Conservation (phyloP, 1,140 invertebrate species). For the Lucilia cuprina region DNA sequence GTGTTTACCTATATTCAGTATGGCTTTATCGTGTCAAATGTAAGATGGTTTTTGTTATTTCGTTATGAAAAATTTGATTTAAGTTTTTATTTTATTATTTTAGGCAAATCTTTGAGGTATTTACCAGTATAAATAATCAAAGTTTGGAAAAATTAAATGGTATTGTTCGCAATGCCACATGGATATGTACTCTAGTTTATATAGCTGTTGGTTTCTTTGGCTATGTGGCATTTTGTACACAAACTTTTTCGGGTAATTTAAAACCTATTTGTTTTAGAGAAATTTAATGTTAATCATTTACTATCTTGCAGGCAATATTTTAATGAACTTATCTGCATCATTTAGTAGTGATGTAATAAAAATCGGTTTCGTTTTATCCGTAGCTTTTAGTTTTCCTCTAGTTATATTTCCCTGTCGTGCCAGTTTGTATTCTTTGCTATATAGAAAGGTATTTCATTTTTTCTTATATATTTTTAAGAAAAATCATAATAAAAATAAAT, state of each 20-base stretch:
- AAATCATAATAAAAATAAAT: neutral
- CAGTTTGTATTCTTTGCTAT: constrained; percentile 91
- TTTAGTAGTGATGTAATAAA: constrained; percentile 86
- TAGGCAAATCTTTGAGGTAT: constrained; percentile 94
- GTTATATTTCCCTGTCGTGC: constrained; percentile 96
- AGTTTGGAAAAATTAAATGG: constrained; percentile 88
- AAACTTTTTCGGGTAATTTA: constrained; percentile 79
- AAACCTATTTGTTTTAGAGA: neutral
- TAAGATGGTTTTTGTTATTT: constrained; percentile 64
- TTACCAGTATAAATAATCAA: constrained; percentile 86
- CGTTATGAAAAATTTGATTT: neutral
- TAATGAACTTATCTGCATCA: constrained; percentile 83
- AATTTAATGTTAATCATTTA: constrained; percentile 43
- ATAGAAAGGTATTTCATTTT: constrained; percentile 72
- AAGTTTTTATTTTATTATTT: neutral
- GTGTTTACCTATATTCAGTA: constrained; percentile 93
- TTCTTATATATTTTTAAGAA: neutral
- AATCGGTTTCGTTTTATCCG: constrained; percentile 91
- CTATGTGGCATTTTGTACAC: constrained; percentile 88
- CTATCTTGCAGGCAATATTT: constrained; percentile 81
- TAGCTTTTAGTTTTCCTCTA: constrained; percentile 94
- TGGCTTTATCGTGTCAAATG: constrained; percentile 95
- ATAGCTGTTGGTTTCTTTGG: constrained; percentile 92
- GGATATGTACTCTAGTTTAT: constrained; percentile 89
- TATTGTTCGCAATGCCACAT: constrained; percentile 86